Conservation (phyloP, 37 sponge, comb jelly and placozoan species). For the Tethya wilhelma region DNA sequence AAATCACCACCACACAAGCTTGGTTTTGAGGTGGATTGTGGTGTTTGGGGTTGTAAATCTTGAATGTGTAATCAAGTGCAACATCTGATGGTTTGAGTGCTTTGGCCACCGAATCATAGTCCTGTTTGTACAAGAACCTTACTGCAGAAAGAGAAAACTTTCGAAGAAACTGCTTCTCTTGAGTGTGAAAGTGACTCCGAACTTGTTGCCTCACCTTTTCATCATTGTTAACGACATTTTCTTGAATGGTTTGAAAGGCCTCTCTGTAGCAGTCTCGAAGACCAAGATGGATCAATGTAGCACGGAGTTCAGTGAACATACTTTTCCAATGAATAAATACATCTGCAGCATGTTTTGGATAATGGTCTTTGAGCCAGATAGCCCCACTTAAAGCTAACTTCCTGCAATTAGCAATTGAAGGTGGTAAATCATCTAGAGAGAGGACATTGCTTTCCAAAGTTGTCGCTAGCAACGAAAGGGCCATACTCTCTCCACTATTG, state of each 20-base stretch:
- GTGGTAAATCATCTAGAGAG: slow-evolving; percentile 14
- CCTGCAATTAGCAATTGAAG: slow-evolving; percentile 12
- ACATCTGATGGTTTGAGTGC: slow-evolving; percentile 5
- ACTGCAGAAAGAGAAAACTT: slow-evolving; percentile 3
- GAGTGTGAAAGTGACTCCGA: not conserved
- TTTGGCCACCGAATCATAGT: slow-evolving; percentile 4
- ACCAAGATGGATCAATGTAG: slow-evolving; percentile 15
- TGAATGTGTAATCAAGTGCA: slow-evolving; percentile 8
- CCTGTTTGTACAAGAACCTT: slow-evolving; percentile 1
- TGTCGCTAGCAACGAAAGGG: slow-evolving; percentile 7
- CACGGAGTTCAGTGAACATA: slow-evolving; percentile 21
- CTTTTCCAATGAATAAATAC: slow-evolving; percentile 20
- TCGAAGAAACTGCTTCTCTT: not conserved
- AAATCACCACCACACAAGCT: slow-evolving; percentile 23
- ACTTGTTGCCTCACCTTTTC: slow-evolving; percentile 4
- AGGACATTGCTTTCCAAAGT: not conserved
- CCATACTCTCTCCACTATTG: slow-evolving; percentile 22
- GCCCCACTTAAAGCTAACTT: slow-evolving; percentile 22
- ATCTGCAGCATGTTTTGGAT: slow-evolving; percentile 6
- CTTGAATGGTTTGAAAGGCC: slow-evolving; percentile 16
- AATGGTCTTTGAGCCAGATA: slow-evolving; percentile 28
- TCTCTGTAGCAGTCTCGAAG: slow-evolving; percentile 20
- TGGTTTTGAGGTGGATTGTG: slow-evolving; percentile 13
- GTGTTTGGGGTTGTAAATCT: slow-evolving; percentile 15
- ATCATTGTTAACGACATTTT: not conserved